phyloP scores from a whole-genome alignment of 2,888 invertebrate species.

The Ferdinandea cuprea region DNA sequence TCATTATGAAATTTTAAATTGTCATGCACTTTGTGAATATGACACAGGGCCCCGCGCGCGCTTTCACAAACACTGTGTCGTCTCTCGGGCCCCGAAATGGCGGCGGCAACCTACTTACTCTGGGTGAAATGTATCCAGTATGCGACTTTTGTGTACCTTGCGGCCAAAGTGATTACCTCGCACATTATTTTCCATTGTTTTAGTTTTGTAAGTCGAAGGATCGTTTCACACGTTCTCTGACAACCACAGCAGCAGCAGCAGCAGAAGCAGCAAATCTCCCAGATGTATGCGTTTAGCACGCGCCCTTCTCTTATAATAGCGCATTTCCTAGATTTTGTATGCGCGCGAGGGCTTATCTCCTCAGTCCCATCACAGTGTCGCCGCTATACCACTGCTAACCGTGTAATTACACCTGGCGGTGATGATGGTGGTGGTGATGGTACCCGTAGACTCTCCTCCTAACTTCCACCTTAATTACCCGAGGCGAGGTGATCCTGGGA shows the following conservation, averaged over 20 bases:
- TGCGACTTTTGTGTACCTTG: constrained; percentile 74
- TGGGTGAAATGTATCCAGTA: constrained; percentile 66
- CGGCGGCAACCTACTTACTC: constrained; percentile 36
- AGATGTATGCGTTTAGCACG: constrained; percentile 75
- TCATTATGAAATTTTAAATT: constrained; percentile 74
- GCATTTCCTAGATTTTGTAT: constrained; percentile 74
- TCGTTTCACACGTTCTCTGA: constrained; percentile 74
- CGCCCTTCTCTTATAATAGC: constrained; percentile 72
- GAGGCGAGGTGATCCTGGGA: constrained; percentile 72
- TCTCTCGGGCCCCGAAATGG: not conserved
- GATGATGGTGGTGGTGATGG: constrained; percentile 4
- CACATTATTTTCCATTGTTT: constrained; percentile 74
- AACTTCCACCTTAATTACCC: constrained; percentile 68
- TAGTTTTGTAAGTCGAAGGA: constrained; percentile 74
- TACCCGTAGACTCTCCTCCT: constrained; percentile 28
- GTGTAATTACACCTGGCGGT: constrained; percentile 67
- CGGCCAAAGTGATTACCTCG: constrained; percentile 74
- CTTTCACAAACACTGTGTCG: constrained; percentile 10
- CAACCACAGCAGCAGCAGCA: constrained; percentile 63
- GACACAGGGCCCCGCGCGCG: constrained; percentile 51
- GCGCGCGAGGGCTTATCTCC: constrained; percentile 71
- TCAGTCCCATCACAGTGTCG: constrained; percentile 50
- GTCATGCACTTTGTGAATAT: constrained; percentile 73
- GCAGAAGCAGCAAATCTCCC: constrained; percentile 65
- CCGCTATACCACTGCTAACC: constrained; percentile 41